These are phyloP conservation scores for Chydorus sphaericus DNA, from an alignment of 2,888 invertebrate genomes.

Conservation along the genomic window DNA sequence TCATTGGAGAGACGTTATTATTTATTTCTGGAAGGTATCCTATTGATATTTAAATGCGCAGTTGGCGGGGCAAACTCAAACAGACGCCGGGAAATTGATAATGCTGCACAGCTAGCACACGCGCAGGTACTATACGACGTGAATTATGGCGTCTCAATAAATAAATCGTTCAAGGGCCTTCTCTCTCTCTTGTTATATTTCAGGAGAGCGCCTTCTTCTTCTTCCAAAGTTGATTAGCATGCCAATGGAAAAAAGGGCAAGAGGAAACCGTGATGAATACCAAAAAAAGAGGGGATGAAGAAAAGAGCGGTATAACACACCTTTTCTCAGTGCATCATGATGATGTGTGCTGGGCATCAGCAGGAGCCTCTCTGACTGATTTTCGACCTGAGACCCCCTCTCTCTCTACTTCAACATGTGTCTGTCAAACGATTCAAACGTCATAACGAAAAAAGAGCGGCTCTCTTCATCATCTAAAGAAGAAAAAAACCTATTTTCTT, in stretches of 20 bases:
- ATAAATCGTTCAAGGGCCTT: too few relatives aligned
- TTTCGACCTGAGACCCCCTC: neutral
- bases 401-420: neutral
- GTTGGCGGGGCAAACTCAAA: too few relatives aligned
- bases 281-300: neutral
- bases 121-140: too few relatives aligned
- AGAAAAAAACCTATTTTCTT: neutral
- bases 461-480: neutral
- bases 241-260: neutral
- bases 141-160: too few relatives aligned
- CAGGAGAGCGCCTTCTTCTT: neutral
- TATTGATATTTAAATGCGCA: too few relatives aligned
- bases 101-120: too few relatives aligned
- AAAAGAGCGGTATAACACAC: neutral
- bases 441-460: neutral
- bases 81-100: too few relatives aligned
- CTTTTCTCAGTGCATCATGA: neutral
- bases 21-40: too few relatives aligned
- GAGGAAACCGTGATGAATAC: neutral
- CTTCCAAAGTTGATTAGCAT: neutral
- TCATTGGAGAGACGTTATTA: too few relatives aligned
- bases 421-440: neutral
- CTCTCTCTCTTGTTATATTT: neutral
- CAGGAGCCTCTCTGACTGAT: neutral
- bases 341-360: neutral